Conservation (phyloP, 30 jellyfish, hydroid and myxozoan genomes). For the Aurelia sp. region DNA sequence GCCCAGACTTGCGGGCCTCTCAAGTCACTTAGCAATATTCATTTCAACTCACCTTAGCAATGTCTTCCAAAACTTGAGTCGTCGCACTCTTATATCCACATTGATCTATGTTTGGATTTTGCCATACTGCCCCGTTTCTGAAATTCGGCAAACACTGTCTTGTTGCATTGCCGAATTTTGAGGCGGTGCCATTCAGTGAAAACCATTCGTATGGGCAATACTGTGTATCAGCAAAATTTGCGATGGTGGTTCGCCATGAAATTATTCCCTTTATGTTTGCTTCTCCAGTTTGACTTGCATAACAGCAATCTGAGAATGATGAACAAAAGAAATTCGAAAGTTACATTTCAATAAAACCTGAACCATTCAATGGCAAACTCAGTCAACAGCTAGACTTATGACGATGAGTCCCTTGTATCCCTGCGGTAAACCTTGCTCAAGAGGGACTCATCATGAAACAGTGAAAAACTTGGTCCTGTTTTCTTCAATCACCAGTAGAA, state of each 20-base stretch:
- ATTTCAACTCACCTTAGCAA: slow-evolving; percentile 24
- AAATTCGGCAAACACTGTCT: slow-evolving; percentile 48
- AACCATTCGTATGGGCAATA: slow-evolving; percentile 40
- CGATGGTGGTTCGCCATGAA: slow-evolving; percentile 34
- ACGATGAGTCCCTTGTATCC: no score
- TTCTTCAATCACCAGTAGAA: no score
- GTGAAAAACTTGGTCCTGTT: no score
- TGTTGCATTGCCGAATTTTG: neutral
- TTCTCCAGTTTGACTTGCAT: slow-evolving; percentile 60
- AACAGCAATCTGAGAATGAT: slow-evolving; percentile 50
- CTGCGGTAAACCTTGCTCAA: no score
- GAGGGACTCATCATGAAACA: no score
- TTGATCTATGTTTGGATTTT: slow-evolving; percentile 16
- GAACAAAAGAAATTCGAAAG: no score
- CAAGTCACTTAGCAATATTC: no score
- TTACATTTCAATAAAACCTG: no score
- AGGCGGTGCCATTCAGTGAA: neutral
- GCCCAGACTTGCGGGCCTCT: no score
- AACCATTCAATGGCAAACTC: no score
- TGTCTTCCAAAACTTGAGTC: slow-evolving; percentile 36
- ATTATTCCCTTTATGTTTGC: slow-evolving; percentile 46
- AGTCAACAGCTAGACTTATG: no score
- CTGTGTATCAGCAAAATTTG: slow-evolving; percentile 32
- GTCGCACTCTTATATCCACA: slow-evolving; percentile 59
- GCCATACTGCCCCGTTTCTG: slow-evolving; percentile 54